Base-by-base conservation (phyloP, 2,888 invertebrate species). In the Agrotis puta region DNA sequence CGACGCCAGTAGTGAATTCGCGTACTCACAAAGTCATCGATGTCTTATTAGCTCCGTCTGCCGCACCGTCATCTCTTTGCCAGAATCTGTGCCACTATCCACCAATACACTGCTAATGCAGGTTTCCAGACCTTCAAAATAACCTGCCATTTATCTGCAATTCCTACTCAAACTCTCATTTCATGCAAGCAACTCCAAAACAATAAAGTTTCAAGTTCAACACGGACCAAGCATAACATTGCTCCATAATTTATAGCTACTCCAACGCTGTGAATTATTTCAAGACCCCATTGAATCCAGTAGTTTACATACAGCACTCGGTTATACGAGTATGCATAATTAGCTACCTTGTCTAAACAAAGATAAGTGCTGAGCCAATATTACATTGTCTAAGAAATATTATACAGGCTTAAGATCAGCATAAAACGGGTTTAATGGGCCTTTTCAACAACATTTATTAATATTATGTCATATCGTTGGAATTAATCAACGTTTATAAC, bases 191-290 rank as follows among this genome's bases (percentile, higher is more conserved):
- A 48, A 27, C n/a, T 20, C 43, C 53, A 53, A 20, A 16, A 58
- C 39, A 57, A 54, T 24, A 50, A 5, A 56, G 33, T 61, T 70
- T 50, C 54, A 59, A 51, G 59, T 54, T 47, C 47, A 63, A 56
- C 33, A 64, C 50, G 50, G 5, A 45, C 43, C 20, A 53, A 64
- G 22, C 45, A 50, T 71, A 50, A 53, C 51, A 68, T 50, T 33
- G 54, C 27, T 76, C 47, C 56, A 64, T 66, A 77, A 88, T 86
- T 86, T 85, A 88, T 85, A 50, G 83, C 57, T 65, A 58, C 85
- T 83, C 77, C 56, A 83, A 82, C 73, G 75, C 76, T 80, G 84
- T 85, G 83, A 85, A 78, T 83, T 79, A 85, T 82, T 87, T 83
- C 79, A 82, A 81, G 79, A 71, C 71, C 67, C 81, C 68, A 83